These are phyloP conservation scores for Drepana arcuata DNA, from an alignment of 1,140 invertebrate species.

Conservation along the genomic window DNA sequence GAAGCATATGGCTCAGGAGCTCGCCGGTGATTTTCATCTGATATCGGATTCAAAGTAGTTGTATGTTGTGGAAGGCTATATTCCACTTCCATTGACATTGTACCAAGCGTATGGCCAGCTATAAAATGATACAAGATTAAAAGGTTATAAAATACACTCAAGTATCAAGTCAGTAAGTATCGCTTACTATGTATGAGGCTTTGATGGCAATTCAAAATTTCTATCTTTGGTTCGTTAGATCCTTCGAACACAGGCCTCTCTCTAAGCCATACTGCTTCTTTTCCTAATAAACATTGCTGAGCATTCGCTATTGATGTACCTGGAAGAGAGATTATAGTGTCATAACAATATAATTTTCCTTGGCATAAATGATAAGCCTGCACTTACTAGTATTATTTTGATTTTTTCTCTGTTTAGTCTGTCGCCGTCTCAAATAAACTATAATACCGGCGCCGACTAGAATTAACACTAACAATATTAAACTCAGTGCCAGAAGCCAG, in stretches of 20 bases:
- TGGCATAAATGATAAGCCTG: no score
- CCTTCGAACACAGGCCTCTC: conserved; percentile 57
- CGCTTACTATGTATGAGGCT: conserved; percentile 51
- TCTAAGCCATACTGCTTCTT: conserved; percentile 61
- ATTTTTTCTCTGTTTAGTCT: conserved; percentile 54
- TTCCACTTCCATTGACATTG: conserved; percentile 63
- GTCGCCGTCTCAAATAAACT: conserved; percentile 47
- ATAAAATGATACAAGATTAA: conserved; percentile 4
- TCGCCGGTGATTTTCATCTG: conserved; percentile 41
- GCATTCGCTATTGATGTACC: conserved; percentile 51
- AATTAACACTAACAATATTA: conserved; percentile 51
- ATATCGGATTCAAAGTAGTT: conserved; percentile 36
- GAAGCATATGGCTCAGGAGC: conserved; percentile 57
- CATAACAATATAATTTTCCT: background rate
- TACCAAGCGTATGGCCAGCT: conserved; percentile 55
- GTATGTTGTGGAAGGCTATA: conserved; percentile 63
- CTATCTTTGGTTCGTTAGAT: conserved; percentile 56
- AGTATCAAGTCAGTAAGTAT: background rate
- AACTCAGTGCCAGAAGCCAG: conserved; percentile 54
- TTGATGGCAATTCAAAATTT: conserved; percentile 64
- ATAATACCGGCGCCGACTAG: conserved; percentile 41
- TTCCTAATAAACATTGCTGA: conserved; percentile 56
- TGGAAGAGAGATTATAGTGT: conserved; percentile 9
- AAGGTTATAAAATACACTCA: background rate
- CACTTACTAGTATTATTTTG: conserved; percentile 45